A percentile compares a stretch with the other conserved stretches of the same genome.
These are phyloP conservation scores for Troides oblongomaculatus DNA, from an alignment of 2,888 invertebrate species.

Conservation along the genomic window DNA sequence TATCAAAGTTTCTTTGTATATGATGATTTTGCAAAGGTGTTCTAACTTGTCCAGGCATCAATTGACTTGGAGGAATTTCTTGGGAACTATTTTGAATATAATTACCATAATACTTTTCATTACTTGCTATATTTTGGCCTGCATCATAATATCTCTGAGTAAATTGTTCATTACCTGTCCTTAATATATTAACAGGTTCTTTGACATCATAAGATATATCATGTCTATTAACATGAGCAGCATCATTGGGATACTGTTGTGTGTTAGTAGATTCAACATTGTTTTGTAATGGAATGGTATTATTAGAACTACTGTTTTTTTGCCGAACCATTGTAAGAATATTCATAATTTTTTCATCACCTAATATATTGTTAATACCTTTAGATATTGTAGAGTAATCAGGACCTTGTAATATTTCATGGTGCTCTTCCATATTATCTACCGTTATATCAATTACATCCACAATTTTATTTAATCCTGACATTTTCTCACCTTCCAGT, in stretches of 20 bases:
- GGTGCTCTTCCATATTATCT: conserved; percentile 34
- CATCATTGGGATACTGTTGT: conserved; percentile 35
- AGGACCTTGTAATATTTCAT: conserved; percentile 44
- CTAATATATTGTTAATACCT: conserved; percentile 81
- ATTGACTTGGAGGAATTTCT: conserved; percentile 32
- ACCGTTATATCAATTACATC: conserved; percentile 65
- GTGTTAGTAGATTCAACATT: neutral
- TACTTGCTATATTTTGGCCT: conserved; percentile 32
- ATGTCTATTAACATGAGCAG: conserved; percentile 45
- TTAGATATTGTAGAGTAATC: conserved; percentile 82
- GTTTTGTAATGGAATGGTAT: conserved; percentile 6
- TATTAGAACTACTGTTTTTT: conserved; percentile 30
- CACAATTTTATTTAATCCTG: conserved; percentile 34
- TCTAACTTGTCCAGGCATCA: conserved; percentile 40
- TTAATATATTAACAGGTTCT: conserved; percentile 21
- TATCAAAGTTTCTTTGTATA: conserved; percentile 37
- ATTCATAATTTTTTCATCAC: conserved; percentile 82
- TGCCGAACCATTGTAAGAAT: conserved; percentile 75
- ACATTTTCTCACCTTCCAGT: conserved; percentile 54
- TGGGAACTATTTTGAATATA: conserved; percentile 43
- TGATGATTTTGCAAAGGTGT: conserved; percentile 41
- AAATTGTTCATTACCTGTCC: conserved; percentile 32
- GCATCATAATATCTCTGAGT: conserved; percentile 35
- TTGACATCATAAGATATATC: conserved; percentile 38
- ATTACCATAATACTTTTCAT: conserved; percentile 48